Base-by-base conservation (phyloP, 2,888 invertebrate species). In the Cerceris rybyensis region DNA sequence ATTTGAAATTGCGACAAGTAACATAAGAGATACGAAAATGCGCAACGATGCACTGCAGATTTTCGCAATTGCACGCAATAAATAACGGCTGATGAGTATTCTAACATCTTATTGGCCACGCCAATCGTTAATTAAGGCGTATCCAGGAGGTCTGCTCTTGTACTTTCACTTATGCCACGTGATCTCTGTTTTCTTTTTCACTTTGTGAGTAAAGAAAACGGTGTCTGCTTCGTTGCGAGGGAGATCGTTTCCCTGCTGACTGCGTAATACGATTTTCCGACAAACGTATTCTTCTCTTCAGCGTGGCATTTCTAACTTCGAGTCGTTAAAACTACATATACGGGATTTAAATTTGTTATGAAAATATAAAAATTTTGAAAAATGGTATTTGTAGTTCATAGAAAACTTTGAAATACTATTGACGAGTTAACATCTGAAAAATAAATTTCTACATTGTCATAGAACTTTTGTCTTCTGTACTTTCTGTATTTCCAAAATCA, bases 141-240 rank as follows among this genome's bases (percentile, higher is more conserved):
- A 77, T 83, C 81, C 55, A 71, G 59, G 75, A 52, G 60, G 59
- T 59, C 64, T n/a, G 72, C 65, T 72, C 68, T 77, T 75, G 60
- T 80, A 77, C 84, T 84, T 84, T 84, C 84, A 84, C 84, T 84
- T 67, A 54, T 57, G 70, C 77, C 80, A 82, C 84, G 82, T 83
- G 83, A 80, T 84, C 80, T 75, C 49, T 39, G 73, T 83, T 83
- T 83, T 76, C 75, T 78, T 82, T 81, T 76, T 65, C 80, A 65
- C 75, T 28, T 28, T 28, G 28, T 70, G 73, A 13, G 55, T 52
- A 72, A 65, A 64, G 70, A 76, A 76, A 54, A 16, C 16, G 57
- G 49, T 41, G 55, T 54, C 57, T 61, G 42, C 46, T 71, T 57
- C 74, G 57, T 42, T 61, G 60, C 41, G 70, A 7, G 52, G 50